Conservation (phyloP, 2,113 vertebrate genomes). For the Nerophis lumbriciformis region DNA sequence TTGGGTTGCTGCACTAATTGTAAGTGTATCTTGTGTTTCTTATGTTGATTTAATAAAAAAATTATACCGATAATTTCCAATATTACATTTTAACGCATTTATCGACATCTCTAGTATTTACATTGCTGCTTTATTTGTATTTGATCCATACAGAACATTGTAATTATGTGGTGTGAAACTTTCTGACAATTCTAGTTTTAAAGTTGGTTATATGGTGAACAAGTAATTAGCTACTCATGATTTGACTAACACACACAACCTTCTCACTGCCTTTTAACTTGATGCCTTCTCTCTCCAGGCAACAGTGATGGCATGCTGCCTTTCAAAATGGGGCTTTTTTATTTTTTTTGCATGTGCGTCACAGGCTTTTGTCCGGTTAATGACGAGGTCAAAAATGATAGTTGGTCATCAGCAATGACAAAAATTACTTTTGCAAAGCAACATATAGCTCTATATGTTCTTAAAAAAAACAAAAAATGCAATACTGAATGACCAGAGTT, state of each 20-base stretch:
- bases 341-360: constrained; percentile 29
- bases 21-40: too few species aligned
- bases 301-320: constrained; percentile 50
- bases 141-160: too few species aligned
- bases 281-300: constrained; percentile 48
- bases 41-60: too few species aligned
- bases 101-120: too few species aligned
- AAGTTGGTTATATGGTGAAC: background rate
- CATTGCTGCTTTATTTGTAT: too few species aligned
- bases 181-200: background rate
- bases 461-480: background rate
- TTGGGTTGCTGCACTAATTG: too few species aligned
- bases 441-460: background rate
- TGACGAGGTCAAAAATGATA: constrained; percentile 14
- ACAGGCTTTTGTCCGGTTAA: constrained; percentile 28
- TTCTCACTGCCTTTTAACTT: constrained; percentile 27
- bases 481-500: background rate
- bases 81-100: too few species aligned
- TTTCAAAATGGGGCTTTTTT: background rate
- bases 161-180: constrained; percentile 8
- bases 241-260: background rate
- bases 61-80: too few species aligned
- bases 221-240: background rate
- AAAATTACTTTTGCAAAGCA: background rate
- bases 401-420: too few species aligned